Percentiles rank a stretch among this genome's conserved stretches.
phyloP scores from a whole-genome alignment of 2,888 invertebrate species.

The Trichopria drosophilae region DNA sequence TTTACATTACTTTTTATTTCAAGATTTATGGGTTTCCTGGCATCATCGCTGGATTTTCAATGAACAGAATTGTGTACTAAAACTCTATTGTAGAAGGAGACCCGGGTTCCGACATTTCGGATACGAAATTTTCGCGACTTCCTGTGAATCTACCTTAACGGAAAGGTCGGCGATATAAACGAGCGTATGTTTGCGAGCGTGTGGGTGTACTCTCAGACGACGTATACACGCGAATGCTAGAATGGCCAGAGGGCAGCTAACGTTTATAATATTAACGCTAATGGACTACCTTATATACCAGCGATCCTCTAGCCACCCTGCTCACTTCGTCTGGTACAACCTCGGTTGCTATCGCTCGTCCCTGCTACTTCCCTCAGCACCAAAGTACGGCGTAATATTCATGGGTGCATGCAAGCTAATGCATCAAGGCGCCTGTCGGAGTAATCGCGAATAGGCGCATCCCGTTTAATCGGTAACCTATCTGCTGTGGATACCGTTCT shows the following conservation, averaged over 20 bases:
- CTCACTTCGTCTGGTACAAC: constrained; percentile 5
- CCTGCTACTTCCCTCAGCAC: constrained; percentile 15
- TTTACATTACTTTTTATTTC: too few relatives aligned
- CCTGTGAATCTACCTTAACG: constrained; percentile 14
- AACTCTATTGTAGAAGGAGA: too few relatives aligned
- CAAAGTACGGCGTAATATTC: constrained; percentile 52
- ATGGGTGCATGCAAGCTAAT: constrained; percentile 57
- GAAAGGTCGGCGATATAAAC: constrained; percentile 16
- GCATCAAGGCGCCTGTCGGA: constrained; percentile 50
- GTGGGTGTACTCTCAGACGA: constrained; percentile 12
- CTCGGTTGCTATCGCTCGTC: constrained; percentile 5
- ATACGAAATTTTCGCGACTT: too few relatives aligned
- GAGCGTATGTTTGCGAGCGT: constrained; percentile 27
- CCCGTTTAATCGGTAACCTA: not conserved
- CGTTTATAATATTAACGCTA: constrained; percentile 60
- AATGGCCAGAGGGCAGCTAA: constrained; percentile 58
- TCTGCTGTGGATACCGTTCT: not conserved
- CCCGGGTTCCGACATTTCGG: too few relatives aligned
- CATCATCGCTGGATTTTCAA: too few relatives aligned
- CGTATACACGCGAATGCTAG: constrained; percentile 42
- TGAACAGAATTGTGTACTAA: too few relatives aligned
- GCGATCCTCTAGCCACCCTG: constrained; percentile 23
- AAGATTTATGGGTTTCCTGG: too few relatives aligned
- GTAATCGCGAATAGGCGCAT: constrained; percentile 43
- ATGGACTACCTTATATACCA: constrained; percentile 58